These are phyloP conservation scores for Cricetomys ansorgei DNA, from an alignment of 2,113 vertebrate species.

Conservation along the genomic window DNA sequence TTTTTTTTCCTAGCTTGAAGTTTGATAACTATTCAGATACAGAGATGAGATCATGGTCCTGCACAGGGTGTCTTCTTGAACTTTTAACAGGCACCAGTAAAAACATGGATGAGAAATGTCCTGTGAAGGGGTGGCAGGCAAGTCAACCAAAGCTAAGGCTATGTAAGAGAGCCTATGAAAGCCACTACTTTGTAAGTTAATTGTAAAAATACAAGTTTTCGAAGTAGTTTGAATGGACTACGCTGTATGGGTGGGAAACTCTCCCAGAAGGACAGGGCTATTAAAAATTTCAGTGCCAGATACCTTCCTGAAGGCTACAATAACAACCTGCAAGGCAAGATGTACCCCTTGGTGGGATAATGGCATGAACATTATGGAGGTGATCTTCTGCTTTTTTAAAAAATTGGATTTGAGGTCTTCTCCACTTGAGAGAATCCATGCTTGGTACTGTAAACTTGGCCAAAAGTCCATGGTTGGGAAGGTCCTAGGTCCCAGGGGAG, in stretches of 20 bases:
- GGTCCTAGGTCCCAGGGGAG: background rate
- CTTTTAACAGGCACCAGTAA: background rate
- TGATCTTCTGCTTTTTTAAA: background rate
- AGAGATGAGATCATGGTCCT: background rate
- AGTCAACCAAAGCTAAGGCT: background rate
- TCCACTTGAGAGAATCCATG: background rate
- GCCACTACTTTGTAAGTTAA: background rate
- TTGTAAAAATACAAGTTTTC: background rate
- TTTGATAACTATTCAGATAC: background rate
- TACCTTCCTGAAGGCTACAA: background rate
- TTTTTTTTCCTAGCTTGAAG: background rate
- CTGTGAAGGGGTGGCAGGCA: background rate
- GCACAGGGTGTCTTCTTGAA: background rate
- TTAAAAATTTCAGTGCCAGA: background rate
- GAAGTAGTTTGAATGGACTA: background rate
- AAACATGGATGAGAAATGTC: background rate
- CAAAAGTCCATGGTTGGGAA: background rate
- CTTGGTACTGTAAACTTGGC: background rate
- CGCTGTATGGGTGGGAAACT: background rate
- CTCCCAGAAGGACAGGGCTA: background rate
- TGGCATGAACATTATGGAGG: too few species aligned
- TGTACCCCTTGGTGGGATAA: background rate
- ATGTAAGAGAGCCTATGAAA: background rate
- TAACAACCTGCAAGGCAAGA: background rate
- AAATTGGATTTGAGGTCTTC: background rate